phyloP scores from a whole-genome alignment of 2,113 vertebrate genomes.

The Caloenas nicobarica region DNA sequence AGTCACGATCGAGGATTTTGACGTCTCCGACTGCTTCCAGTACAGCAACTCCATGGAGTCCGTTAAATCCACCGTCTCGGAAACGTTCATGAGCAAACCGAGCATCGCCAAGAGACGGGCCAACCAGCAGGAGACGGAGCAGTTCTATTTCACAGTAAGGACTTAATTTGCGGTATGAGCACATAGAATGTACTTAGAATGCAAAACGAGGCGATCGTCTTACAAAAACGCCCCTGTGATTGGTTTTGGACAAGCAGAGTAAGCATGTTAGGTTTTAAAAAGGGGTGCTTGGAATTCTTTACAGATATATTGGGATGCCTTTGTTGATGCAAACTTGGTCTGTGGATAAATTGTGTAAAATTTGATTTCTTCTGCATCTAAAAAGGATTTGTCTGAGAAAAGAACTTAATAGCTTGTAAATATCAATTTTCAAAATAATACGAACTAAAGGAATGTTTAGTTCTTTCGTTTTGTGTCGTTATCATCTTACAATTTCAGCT shows the following conservation, averaged over 20 bases:
- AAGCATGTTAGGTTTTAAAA: background rate
- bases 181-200: background rate
- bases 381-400: background rate
- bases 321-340: background rate
- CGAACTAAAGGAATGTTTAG: background rate
- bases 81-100: conserved; percentile 98
- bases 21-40: conserved; percentile 97
- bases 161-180: background rate
- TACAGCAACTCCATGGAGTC: conserved; percentile 99
- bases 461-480: background rate
- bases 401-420: background rate
- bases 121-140: conserved; percentile 98
- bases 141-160: conserved; percentile 97
- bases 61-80: conserved; percentile 93
- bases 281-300: background rate
- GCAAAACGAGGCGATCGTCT: background rate
- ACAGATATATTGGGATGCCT: background rate
- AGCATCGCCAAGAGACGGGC: conserved; percentile 96
- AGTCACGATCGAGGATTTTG: conserved; percentile 96
- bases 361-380: background rate
- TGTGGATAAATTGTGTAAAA: background rate
- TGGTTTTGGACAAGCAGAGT: background rate
- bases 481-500: background rate
- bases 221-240: background rate
- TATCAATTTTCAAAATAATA: background rate